A percentile compares a stretch with the other conserved stretches of the same genome.
These are phyloP conservation scores for Harpagifer antarcticus DNA, from an alignment of 2,797 vertebrate species.

Conservation along the genomic window DNA sequence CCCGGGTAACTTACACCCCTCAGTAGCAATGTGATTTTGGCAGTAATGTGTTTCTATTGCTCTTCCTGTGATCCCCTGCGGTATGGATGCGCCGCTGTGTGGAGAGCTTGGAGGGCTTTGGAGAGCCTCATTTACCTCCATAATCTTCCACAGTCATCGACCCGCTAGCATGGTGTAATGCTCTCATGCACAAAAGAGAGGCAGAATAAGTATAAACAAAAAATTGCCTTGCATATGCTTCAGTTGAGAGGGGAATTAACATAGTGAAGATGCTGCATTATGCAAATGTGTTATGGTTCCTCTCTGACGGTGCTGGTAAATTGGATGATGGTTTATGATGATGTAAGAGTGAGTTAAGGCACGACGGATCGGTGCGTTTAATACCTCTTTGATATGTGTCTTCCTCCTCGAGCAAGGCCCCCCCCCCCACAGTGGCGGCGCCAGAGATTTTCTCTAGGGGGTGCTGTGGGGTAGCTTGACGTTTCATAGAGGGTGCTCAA, in stretches of 20 bases:
- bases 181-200: slow-evolving; percentile 53
- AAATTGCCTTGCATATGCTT: slow-evolving; percentile 39
- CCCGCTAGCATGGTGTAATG: slow-evolving; percentile 48
- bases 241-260: slow-evolving; percentile 66
- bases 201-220: slow-evolving; percentile 49
- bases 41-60: slow-evolving; percentile 74
- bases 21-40: slow-evolving; percentile 64
- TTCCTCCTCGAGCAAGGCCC: slow-evolving; percentile 12
- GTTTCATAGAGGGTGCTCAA: too few relatives aligned
- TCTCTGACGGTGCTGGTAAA: slow-evolving; percentile 74
- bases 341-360: slow-evolving; percentile 78
- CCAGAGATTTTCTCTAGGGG: too few relatives aligned
- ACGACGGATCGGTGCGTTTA: slow-evolving; percentile 68
- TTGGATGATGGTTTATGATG: slow-evolving; percentile 82
- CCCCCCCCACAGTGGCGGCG: too few relatives aligned
- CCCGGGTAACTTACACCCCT: slow-evolving; percentile 65
- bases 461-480: too few relatives aligned
- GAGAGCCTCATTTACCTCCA: slow-evolving; percentile 73
- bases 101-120: slow-evolving; percentile 65
- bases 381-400: slow-evolving; percentile 66
- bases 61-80: slow-evolving; percentile 52
- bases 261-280: slow-evolving; percentile 81
- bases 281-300: slow-evolving; percentile 78
- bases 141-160: slow-evolving; percentile 65
- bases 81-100: slow-evolving; percentile 42